Evolutionary conservation across 2,888 invertebrate genomes (phyloP), one percentile per base, ranked within the genome.

Genomic region (Cheilosia grossa): DNA sequence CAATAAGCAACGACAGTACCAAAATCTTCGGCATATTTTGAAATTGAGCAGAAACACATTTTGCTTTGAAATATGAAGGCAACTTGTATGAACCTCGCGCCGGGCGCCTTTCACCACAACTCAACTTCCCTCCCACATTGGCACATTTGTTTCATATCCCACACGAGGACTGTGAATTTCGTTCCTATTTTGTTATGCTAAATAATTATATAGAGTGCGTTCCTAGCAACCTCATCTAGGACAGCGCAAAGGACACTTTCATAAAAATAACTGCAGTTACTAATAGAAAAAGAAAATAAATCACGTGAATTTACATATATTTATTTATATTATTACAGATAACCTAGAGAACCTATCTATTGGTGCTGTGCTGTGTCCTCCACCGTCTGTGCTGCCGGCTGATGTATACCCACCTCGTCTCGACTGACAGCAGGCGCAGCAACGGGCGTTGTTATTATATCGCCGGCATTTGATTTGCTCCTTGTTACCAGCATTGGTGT

Each of bases 401-500:
- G 70, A 27, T 81, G 81, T 37, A 72, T 15, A 27, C 81, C 85
- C 15, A 67, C 81, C 4, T 81, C 85, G 51, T 85, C 75, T 33
- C 51, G 80, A 13, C 66, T 40, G 37, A 27, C 49, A 1, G 42
- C 51, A 1, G 78, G 73, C n/a, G 21, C 21, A 27, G 33, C 53
- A 6, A 91, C 89, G n/a, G 92, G 91, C 87, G 95, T 96, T 89
- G 96, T 94, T 88, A 96, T 95, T 88, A 95, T 95, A 87, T 95
- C 95, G 87, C 96, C 96, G 85, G 95, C 95, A 90, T 95, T 95
- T 63, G 96, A 95, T 88, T 94, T 93, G 92, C 94, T 95, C 91
- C 96, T 94, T 89, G 95, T 96, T 89, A 96, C 95, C 90, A 96
- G 93, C 91, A 96, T 94, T 40, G 96, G 96, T n/a, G 96, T 96